Conservation (phyloP, 2,888 invertebrate genomes). For the Tenodera sinensis region DNA sequence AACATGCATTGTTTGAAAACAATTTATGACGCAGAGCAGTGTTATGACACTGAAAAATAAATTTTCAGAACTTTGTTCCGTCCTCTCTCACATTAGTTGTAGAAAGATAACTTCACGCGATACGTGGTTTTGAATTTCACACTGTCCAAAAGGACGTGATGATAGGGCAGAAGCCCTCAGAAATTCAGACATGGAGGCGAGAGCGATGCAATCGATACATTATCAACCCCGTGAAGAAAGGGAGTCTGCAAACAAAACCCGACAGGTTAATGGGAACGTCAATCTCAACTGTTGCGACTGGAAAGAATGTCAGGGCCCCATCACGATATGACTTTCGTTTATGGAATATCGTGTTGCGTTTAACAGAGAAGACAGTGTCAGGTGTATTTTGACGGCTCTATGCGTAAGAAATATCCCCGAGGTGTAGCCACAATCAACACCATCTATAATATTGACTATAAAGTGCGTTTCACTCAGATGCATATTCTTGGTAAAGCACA, state of each 20-base stretch:
- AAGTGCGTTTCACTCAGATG: too few relatives aligned
- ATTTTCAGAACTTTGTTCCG: too few relatives aligned
- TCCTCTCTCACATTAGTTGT: too few relatives aligned
- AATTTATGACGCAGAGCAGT: too few relatives aligned
- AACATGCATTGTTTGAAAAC: too few relatives aligned
- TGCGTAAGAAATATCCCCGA: background rate
- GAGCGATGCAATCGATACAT: background rate
- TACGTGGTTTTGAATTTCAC: background rate
- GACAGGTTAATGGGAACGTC: background rate
- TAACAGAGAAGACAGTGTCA: background rate
- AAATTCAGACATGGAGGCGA: background rate
- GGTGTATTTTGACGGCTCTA: background rate
- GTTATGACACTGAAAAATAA: too few relatives aligned
- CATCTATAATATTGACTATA: too few relatives aligned
- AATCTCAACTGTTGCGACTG: background rate
- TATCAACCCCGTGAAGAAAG: background rate
- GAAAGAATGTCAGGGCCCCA: background rate
- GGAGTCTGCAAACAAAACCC: background rate
- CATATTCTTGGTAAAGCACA: too few relatives aligned
- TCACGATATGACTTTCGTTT: background rate
- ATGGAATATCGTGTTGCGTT: background rate
- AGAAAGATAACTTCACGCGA: too few relatives aligned
- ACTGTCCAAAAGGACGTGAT: background rate
- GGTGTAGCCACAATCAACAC: too few relatives aligned
- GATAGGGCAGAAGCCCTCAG: background rate